phyloP scores from a whole-genome alignment of 2,888 invertebrate species.

The Cinara cedri region DNA sequence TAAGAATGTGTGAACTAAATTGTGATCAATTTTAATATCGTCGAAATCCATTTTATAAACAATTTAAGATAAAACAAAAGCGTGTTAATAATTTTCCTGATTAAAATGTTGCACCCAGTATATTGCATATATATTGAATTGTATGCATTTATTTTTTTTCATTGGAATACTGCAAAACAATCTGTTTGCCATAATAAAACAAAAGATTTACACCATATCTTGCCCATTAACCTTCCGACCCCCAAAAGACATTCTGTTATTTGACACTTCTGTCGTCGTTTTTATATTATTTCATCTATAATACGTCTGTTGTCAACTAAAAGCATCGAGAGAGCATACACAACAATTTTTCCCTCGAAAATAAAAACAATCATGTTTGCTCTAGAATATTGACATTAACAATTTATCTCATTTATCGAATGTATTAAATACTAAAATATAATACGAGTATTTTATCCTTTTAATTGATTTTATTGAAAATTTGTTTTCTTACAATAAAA shows the following conservation, averaged over 20 bases:
- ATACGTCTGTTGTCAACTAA: slow-evolving; percentile 34
- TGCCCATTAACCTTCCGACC: slow-evolving; percentile 15
- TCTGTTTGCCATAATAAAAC: not conserved
- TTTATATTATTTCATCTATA: slow-evolving; percentile 22
- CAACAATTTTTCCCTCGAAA: slow-evolving; percentile 3
- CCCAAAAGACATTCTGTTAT: slow-evolving; percentile 24
- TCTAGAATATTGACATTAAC: not conserved
- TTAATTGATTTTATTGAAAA: too few species aligned
- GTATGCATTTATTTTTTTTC: not conserved
- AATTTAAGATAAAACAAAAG: too few species aligned
- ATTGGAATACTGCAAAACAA: slow-evolving; percentile 6
- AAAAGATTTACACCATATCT: slow-evolving; percentile 33
- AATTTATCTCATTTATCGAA: not conserved
- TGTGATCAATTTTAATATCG: too few species aligned
- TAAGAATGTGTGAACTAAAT: too few species aligned
- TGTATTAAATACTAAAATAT: not conserved
- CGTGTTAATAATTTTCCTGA: not conserved
- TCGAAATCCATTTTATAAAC: too few species aligned
- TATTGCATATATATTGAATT: not conserved
- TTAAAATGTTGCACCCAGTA: not conserved
- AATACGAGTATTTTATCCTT: too few species aligned
- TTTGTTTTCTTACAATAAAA: too few species aligned
- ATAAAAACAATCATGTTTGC: slow-evolving; percentile 5
- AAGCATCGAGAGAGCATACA: slow-evolving; percentile 9
- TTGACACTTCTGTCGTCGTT: slow-evolving; percentile 29